A percentile compares a stretch with the other conserved stretches of the same genome.
Conservation (phyloP, 1,140 invertebrate species). For the Helicoverpa zea region DNA sequence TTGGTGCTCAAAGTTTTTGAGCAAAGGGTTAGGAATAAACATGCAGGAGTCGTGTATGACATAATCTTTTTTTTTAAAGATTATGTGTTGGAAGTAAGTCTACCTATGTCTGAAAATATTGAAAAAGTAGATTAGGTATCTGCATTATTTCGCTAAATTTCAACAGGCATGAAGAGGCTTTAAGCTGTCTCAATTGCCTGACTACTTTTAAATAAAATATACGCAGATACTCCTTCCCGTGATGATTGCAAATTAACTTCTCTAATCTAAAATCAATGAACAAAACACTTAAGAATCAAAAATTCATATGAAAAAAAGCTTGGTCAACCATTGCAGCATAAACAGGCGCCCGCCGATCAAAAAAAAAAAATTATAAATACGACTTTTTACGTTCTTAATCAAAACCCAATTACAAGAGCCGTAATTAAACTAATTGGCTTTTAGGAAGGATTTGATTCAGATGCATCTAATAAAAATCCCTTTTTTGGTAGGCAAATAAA, state of each 20-base stretch:
- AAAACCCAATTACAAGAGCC: not conserved
- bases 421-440: constrained; percentile 23
- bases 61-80: not conserved
- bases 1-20: constrained; percentile 60
- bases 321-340: not conserved
- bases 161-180: too few species aligned
- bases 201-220: too few species aligned
- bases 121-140: too few species aligned
- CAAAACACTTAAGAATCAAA: too few species aligned
- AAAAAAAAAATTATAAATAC: not conserved
- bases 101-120: too few species aligned
- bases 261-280: too few species aligned
- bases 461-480: not conserved
- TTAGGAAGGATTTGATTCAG: constrained; percentile 19
- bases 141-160: too few species aligned
- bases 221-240: too few species aligned
- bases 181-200: too few species aligned
- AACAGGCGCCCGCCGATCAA: not conserved
- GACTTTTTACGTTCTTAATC: constrained; percentile 9
- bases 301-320: not conserved
- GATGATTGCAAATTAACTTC: too few species aligned
- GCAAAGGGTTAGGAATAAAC: not conserved
- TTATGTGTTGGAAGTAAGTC: too few species aligned
- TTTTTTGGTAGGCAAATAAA: not conserved
- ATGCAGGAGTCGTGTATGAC: not conserved